Evolutionary conservation across 2,888 invertebrate species (phyloP), one percentile per base, ranked within the genome.

Genomic region (Pollenia labialis): DNA sequence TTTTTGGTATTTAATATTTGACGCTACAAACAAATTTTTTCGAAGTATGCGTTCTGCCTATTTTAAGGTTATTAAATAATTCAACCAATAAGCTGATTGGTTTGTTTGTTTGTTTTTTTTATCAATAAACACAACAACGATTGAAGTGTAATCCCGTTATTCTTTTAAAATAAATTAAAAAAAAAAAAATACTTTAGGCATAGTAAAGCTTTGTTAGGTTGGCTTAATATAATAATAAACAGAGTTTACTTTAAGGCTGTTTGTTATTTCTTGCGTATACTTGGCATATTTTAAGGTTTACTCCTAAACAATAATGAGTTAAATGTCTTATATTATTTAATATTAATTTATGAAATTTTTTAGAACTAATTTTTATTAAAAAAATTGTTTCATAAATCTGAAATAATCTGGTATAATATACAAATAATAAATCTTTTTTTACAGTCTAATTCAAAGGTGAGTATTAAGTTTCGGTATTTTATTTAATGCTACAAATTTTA

Each of bases 361-460:
- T 32, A 32, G 3, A n/a, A 23, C 23, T 3, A 23, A 32, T 32
- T 2, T 32, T 32, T 32, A 4, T 32, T 32, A 32, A 3, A 32
- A 3, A 32, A 32, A 32, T 6, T 6, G 0, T 32, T 32, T 32
- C 6, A 32, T 32, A 32, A 6, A 4, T 32, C 52, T 50, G 42
- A 42, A 32, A 32, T 6, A 32, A 6, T 32, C 32, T 32, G 32
- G 32, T 32, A 32, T 32, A 32, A 32, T 52, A 54, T 66, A 50
- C n/a, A n/a, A n/a, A n/a, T 48, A 48, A 68, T 75, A 75, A 64
- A 75, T 11, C 14, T 80, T 85, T 40, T 58, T 75, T 68, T 81
- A 60, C 86, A 80, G 83, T 32, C 9, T n/a, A 48, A 32, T 10
- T 23, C 10, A 14, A 56, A 86, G 86, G 86, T 86, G 62, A 64